Evolutionary conservation across 2,797 vertebrate species (phyloP), one percentile per base, ranked within the genome.

Genomic region (Aselliscus stoliczkanus): DNA sequence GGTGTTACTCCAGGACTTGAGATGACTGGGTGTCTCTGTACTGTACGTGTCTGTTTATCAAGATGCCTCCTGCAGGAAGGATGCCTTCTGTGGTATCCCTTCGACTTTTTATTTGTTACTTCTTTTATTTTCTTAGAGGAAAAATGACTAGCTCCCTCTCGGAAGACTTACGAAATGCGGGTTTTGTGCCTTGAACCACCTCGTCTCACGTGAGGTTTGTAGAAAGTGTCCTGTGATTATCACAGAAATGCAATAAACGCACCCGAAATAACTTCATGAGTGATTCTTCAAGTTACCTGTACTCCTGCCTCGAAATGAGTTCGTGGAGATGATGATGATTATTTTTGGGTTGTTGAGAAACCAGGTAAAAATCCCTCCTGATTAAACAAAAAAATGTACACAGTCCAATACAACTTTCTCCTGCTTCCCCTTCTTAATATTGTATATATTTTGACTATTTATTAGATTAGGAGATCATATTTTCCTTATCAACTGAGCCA

Each of bases 381-480:
- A 52, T 89, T 93, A 50, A 72, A 67, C 85, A 80, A 96, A 64
- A 20, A 76, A 69, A 79, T 13, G 34, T 94, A 84, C 12, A 37
- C 37, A 64, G 31, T 79, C 10, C 67, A 88, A 70, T 65, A 54
- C 14, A 31, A 7, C 89, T 69, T 93, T 67, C 87, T 92, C 58
- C 37, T 83, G 37, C 76, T 90, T 64, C 37, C 88, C 75, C 79
- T 77, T 75, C 77, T 90, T 75, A 73, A 60, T 95, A 52, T 90
- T 98, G 98, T 99, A 98, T 97, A 98, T 98, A 98, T 94, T 97
- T 89, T 90, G 88, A 96, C 58, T 99, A 98, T 98, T 98, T 98
- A 99, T 98, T 98, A 98, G 98, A 96, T 94, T 98, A 98, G 98
- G 73, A 76, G 86, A 89, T 93, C 92, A 0, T 98, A 76, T 98